These are phyloP conservation scores for Venustaconcha ellipsiformis DNA, from an alignment of 1,140 invertebrate species.

Conservation along the genomic window DNA sequence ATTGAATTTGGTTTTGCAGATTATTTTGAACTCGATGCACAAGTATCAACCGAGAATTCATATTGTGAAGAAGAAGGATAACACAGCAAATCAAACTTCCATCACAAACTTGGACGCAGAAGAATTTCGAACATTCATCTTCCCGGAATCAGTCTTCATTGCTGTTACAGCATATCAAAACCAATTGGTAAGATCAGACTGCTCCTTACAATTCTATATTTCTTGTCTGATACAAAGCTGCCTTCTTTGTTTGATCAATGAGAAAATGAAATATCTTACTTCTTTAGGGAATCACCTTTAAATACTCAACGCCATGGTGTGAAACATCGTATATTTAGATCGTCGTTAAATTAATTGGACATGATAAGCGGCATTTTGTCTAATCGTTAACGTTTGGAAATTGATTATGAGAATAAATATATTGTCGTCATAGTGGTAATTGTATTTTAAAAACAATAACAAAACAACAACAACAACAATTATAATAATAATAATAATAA, in stretches of 20 bases:
- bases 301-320: too few species aligned
- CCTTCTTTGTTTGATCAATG: neutral
- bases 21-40: constrained; percentile 98
- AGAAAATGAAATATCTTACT: too few species aligned
- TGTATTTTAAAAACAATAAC: too few species aligned
- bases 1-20: constrained; percentile 73
- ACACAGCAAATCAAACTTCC: constrained; percentile 71
- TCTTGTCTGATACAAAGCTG: neutral
- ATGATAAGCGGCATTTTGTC: too few species aligned
- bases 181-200: constrained; percentile 81
- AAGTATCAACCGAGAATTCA: constrained; percentile 98
- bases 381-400: too few species aligned
- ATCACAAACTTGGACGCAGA: constrained; percentile 77
- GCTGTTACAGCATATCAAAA: constrained; percentile 99
- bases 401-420: too few species aligned
- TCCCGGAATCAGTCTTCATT: constrained; percentile 98
- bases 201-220: neutral
- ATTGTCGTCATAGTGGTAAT: too few species aligned
- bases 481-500: too few species aligned
- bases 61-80: constrained; percentile 74
- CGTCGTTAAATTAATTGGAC: too few species aligned
- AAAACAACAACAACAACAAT: too few species aligned
- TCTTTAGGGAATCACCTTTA: too few species aligned
- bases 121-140: constrained; percentile 90
- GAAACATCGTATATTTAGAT: too few species aligned